Percentiles rank a stretch among this genome's conserved stretches.
Conservation (phyloP, 1,140 invertebrate species). For the Danaus plexippus region DNA sequence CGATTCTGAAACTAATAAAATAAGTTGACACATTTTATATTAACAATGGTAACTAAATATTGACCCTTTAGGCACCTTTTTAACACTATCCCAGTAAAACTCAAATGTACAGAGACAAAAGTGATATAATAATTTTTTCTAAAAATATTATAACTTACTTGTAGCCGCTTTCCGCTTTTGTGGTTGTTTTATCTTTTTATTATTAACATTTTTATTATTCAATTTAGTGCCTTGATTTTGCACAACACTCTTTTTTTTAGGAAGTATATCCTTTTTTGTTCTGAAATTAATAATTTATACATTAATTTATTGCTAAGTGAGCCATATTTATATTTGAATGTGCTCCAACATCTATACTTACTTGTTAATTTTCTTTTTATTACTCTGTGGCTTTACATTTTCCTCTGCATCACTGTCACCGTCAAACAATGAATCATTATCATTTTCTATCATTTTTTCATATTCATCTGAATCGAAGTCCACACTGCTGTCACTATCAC, state of each 20-base stretch:
- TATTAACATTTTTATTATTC: slow-evolving; percentile 7
- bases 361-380: slow-evolving; percentile 23
- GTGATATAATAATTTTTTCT: slow-evolving; percentile 1
- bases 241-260: too few species aligned
- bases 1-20: slow-evolving; percentile 26
- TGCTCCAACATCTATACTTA: not conserved
- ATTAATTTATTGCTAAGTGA: too few species aligned
- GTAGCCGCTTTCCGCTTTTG: slow-evolving; percentile 7
- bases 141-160: slow-evolving; percentile 1
- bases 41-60: too few species aligned
- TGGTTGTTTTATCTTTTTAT: slow-evolving; percentile 8
- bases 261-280: too few species aligned
- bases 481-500: slow-evolving; percentile 38
- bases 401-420: slow-evolving; percentile 22
- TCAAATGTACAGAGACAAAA: too few species aligned
- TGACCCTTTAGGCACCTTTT: too few species aligned
- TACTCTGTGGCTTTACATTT: slow-evolving; percentile 15
- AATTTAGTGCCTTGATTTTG: too few species aligned
- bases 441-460: slow-evolving; percentile 39
- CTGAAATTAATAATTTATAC: too few species aligned
- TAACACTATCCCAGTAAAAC: too few species aligned
- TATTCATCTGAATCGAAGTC: slow-evolving; percentile 58
- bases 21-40: not conserved
- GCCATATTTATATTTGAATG: too few species aligned
- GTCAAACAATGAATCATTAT: slow-evolving; percentile 18